Evolutionary conservation across 2,888 invertebrate genomes (phyloP), one percentile per base, ranked within the genome.

Genomic region (Gryllus longicercus): DNA sequence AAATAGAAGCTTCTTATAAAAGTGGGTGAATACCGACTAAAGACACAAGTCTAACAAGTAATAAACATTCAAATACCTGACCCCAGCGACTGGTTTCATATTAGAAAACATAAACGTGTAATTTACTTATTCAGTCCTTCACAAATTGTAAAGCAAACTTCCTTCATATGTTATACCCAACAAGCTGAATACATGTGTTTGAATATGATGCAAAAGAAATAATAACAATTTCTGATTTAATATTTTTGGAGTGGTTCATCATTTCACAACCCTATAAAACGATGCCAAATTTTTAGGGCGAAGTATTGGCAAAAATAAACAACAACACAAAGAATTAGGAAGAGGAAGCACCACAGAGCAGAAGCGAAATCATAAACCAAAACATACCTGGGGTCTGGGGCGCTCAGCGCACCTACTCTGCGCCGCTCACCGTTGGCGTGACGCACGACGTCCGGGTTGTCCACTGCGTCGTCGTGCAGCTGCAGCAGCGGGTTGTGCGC

Each of bases 391-490:
- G 16, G 63, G 63, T 0, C 38, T 38, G 38, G 38, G 38, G 38
- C 38, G 38, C 38, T 38, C 38, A 38, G 38, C 38, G 38, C 38
- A 38, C 63, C 16, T 63, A 63, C 63, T 18, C n/a, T 63, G 16
- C 8, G 16, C 16, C n/a, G n/a, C 63, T 63, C 63, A 63, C 63
- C 63, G n/a, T n/a, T n/a, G n/a, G 63, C 14, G n/a, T 63, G 63
- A 14, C 16, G 63, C 63, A 63, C 63, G 16, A 63, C 63, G n/a
- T 63, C 63, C 16, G 63, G 63, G 63, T 63, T 63, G 63, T 63
- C 63, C 63, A 12, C 80, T 79, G 78, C 51, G 77, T 21, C n/a
- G 75, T 74, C 12, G 74, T 79, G 74, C 63, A 38, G 5, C 38
- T 38, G 38, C 38, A 38, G 38, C 38, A 38, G 38, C 38, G 38